phyloP scores from a whole-genome alignment of 2,113 vertebrate genomes.

The Alouatta palliata region DNA sequence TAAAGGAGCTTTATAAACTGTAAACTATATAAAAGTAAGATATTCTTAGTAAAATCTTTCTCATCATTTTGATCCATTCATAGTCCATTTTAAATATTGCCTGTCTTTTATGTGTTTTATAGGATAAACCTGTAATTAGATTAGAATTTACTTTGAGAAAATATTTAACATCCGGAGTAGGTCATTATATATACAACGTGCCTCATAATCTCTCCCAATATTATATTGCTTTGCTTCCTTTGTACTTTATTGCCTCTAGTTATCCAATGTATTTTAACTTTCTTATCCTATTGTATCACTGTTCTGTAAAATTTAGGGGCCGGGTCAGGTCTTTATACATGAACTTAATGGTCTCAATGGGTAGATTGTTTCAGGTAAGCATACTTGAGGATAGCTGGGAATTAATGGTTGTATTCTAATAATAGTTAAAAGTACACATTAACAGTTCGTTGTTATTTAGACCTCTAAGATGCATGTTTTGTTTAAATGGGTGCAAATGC shows the following conservation, averaged over 20 bases:
- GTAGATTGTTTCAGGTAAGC: conserved; percentile 76
- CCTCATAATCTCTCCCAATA: neutral
- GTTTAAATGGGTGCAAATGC: conserved; percentile 92
- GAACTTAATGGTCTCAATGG: conserved; percentile 68
- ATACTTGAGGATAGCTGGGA: conserved; percentile 78
- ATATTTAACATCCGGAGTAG: neutral
- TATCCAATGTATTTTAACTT: conserved; percentile 26
- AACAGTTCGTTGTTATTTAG: conserved; percentile 90
- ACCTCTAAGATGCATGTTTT: conserved; percentile 87
- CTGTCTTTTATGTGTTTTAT: neutral
- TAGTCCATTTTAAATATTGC: conserved; percentile 2
- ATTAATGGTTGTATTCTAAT: conserved; percentile 87
- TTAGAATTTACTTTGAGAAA: conserved; percentile 44
- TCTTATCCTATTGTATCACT: neutral
- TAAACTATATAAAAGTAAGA: neutral
- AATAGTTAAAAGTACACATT: conserved; percentile 88
- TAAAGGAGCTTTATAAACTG: neutral
- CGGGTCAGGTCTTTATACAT: conserved; percentile 23
- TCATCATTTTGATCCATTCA: conserved; percentile 7
- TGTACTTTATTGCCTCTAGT: conserved; percentile 47
- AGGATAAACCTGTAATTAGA: conserved; percentile 31
- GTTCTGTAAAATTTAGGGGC: conserved; percentile 27
- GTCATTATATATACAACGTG: neutral
- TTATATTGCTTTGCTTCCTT: conserved; percentile 35
- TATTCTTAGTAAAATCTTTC: neutral